Evolutionary conservation across 1,140 invertebrate genomes (phyloP), one percentile per base, ranked within the genome.

Genomic region (Aricia agestis): DNA sequence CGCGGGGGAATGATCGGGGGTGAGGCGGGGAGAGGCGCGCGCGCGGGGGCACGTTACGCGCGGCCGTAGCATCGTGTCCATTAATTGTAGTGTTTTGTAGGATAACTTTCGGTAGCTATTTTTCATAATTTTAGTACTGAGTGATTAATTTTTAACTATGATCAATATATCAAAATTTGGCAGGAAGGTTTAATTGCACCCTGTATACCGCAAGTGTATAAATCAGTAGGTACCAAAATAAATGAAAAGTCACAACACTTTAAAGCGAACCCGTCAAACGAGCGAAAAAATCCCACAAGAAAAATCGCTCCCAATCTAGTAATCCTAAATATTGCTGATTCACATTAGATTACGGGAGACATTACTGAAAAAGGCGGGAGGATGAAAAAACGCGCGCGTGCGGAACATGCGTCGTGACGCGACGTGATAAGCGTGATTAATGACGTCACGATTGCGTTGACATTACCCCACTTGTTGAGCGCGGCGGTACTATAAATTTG

Each of bases 381-480:
- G 18, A 63, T 19, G 59, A 63, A 67, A 71, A 66, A 71, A 67
- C 63, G 52, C 61, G 69, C 36, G 69, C 70, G 66, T 66, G 45
- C 52, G 69, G 70, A 72, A 76, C 68, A 71, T 58, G 59, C 19
- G 72, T 57, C 58, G 70, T 68, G 74, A 76, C 71, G 66, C 41
- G 36, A 61, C 68, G 71, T 76, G 82, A 88, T 88, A 88, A 87
- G 78, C 80, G 77, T 86, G 84, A 88, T 87, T 87, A 82, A 89
- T 84, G 81, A 77, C 77, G 76, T 81, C 81, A 83, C 75, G 69
- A 77, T 74, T 70, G 75, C 76, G 31, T 65, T 41, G 59, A 63
- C 59, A 63, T 75, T 77, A 79, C 68, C 79, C 77, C 76, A 85
- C 83, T 83, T 84, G 82, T 84, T 83, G 82, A 82, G 68, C 58